Conservation (phyloP, 2,797 vertebrate genomes). For the Mionectes olivaceus region DNA sequence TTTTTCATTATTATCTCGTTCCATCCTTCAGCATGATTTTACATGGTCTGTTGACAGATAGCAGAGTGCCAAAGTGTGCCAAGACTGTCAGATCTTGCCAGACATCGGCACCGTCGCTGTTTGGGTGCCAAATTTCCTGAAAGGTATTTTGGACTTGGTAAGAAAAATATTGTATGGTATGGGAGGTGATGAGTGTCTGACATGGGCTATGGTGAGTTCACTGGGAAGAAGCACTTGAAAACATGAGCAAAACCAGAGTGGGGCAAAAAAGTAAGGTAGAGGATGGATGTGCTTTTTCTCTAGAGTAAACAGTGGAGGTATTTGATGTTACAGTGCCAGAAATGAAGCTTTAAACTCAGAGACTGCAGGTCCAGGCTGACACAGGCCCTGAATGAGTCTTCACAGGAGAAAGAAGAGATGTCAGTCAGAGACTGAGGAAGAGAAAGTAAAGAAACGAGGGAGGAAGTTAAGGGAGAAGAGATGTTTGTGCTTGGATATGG, state of each 20-base stretch:
- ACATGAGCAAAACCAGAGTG: conserved; percentile 22
- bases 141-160: conserved; percentile 65
- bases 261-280: conserved; percentile 18
- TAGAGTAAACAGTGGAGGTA: neutral
- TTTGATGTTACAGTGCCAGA: conserved; percentile 36
- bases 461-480: neutral
- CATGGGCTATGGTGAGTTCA: conserved; percentile 5
- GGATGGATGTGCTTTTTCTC: neutral
- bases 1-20: neutral
- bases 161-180: conserved; percentile 43
- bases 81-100: conserved; percentile 48
- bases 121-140: conserved; percentile 59
- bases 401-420: neutral
- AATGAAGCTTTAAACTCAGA: conserved; percentile 53
- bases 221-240: conserved; percentile 37
- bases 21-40: neutral
- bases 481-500: conserved; percentile 10
- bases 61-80: neutral
- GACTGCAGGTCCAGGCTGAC: neutral
- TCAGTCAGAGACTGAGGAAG: conserved; percentile 63
- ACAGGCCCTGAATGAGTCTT: conserved; percentile 27
- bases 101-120: neutral
- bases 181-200: conserved; percentile 28
- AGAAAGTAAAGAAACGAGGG: neutral
- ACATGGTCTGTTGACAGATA: neutral